phyloP scores from a whole-genome alignment of 2,113 vertebrate species.

The Tetrao urogallus region DNA sequence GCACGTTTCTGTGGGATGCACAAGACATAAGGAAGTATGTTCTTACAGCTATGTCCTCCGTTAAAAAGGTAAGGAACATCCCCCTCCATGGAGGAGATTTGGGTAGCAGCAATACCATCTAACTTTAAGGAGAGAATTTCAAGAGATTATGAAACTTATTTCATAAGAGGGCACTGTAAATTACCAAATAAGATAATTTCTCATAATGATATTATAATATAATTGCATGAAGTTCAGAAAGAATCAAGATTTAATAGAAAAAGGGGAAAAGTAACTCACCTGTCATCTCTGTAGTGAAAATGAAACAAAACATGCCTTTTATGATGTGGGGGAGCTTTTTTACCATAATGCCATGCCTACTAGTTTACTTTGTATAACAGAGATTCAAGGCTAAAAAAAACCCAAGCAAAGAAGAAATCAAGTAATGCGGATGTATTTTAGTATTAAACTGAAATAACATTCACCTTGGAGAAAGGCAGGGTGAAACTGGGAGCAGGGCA shows the following conservation, averaged over 20 bases:
- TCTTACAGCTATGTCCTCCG: not conserved
- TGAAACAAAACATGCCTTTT: conserved; percentile 28
- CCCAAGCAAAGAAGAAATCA: conserved; percentile 9
- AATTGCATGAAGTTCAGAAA: conserved; percentile 29
- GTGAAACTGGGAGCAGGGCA: not conserved
- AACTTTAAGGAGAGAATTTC: not conserved
- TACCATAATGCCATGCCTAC: not conserved
- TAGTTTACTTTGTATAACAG: conserved; percentile 6
- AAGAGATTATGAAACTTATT: not conserved
- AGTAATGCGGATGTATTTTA: not conserved
- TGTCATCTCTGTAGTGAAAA: conserved; percentile 36
- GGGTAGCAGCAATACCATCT: not conserved
- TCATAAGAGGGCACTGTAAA: not conserved
- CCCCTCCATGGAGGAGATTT: not conserved
- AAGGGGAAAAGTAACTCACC: conserved; percentile 1
- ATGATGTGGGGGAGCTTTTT: not conserved
- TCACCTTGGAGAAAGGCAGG: not conserved
- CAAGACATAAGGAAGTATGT: not conserved
- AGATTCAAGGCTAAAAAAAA: conserved; percentile 25
- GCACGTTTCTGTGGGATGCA: not conserved
- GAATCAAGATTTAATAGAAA: conserved; percentile 16
- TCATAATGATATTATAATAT: not conserved
- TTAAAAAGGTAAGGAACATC: not conserved
- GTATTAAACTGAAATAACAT: not conserved
- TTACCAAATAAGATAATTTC: not conserved